These are phyloP conservation scores for Triplophysa tibetana DNA, from an alignment of 2,113 vertebrate genomes.

Conservation along the genomic window DNA sequence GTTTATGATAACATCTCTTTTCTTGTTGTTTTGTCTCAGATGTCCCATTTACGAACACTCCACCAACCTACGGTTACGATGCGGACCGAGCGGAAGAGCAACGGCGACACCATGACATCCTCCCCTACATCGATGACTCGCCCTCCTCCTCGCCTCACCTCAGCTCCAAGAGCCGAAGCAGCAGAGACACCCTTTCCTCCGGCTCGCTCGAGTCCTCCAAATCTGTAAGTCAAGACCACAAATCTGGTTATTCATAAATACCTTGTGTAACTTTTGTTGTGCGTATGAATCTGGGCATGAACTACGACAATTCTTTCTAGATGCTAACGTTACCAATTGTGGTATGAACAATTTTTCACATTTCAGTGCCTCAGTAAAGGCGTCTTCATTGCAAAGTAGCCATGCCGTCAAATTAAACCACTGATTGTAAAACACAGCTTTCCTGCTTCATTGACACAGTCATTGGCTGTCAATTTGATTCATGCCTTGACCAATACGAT, in stretches of 20 bases:
- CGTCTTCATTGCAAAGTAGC: slow-evolving; percentile 5
- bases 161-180: slow-evolving; percentile 88
- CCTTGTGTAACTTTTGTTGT: too few species aligned
- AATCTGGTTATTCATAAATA: too few species aligned
- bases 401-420: slow-evolving; percentile 57
- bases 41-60: slow-evolving; percentile 79
- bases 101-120: slow-evolving; percentile 85
- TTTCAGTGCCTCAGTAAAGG: slow-evolving; percentile 1
- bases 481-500: slow-evolving; percentile 54
- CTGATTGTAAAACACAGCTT: slow-evolving; percentile 54
- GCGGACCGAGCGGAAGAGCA: slow-evolving; percentile 89
- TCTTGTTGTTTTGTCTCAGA: slow-evolving; percentile 70
- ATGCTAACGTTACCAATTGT: background rate
- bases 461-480: slow-evolving; percentile 56
- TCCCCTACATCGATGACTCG: slow-evolving; percentile 95
- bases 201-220: slow-evolving; percentile 88
- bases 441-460: slow-evolving; percentile 42
- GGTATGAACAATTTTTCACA: background rate
- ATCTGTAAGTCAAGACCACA: slow-evolving; percentile 72
- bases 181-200: slow-evolving; percentile 83
- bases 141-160: slow-evolving; percentile 94
- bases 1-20: background rate
- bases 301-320: background rate
- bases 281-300: background rate
- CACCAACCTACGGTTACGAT: slow-evolving; percentile 83